Percentiles rank a stretch among this genome's conserved stretches.
Conservation (phyloP, 1,140 invertebrate genomes). For the Cherax destructor region DNA sequence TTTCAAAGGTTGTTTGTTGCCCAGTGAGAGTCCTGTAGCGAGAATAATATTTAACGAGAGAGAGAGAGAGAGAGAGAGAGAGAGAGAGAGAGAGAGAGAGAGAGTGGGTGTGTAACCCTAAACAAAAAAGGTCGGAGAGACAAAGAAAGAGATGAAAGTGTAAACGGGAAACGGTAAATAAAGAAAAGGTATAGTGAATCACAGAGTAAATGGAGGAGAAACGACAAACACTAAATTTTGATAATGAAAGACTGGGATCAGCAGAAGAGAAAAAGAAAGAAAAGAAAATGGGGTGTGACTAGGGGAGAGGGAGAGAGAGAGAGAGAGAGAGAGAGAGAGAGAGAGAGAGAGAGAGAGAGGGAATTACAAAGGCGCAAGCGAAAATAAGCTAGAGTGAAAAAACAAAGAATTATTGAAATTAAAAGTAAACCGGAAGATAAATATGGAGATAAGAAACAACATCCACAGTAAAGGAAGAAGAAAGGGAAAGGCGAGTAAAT, state of each 20-base stretch:
- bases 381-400: no score
- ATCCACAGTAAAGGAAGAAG: no score
- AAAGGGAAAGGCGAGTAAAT: no score
- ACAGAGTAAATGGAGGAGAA: no score
- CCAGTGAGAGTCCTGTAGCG: neutral
- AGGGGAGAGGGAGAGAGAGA: neutral
- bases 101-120: neutral
- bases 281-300: neutral
- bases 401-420: no score
- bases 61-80: slow-evolving; percentile 25
- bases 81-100: slow-evolving; percentile 17
- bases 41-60: neutral
- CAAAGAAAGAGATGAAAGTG: slow-evolving; percentile 21
- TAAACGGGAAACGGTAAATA: neutral
- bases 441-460: no score
- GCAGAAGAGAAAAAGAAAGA: neutral
- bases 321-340: neutral
- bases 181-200: no score
- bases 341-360: neutral
- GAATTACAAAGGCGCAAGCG: no score
- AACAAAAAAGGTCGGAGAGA: slow-evolving; percentile 22
- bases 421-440: no score
- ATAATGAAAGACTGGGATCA: neutral
- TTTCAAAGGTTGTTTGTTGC: no score
- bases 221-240: no score